Evolutionary conservation across 2,113 vertebrate genomes (phyloP).

Genomic region (Nothoprocta perdicaria): DNA sequence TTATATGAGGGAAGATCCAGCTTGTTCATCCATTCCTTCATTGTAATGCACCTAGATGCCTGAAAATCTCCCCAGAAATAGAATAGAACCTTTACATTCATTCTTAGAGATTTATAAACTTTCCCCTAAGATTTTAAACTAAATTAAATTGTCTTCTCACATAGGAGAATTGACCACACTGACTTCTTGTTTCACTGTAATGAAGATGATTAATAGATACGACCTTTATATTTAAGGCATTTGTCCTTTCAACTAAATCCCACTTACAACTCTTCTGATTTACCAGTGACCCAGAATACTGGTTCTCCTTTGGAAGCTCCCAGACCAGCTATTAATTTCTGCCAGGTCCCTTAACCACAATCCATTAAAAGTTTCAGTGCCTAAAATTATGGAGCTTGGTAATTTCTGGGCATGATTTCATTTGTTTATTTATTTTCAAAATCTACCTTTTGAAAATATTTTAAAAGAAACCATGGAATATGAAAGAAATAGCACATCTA

Average conservation of each 20-base stretch:
- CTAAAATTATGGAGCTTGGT: not conserved
- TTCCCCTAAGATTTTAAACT: conserved; percentile 7
- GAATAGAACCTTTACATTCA: not conserved
- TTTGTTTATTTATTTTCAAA: conserved; percentile 14
- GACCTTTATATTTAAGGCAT: not conserved
- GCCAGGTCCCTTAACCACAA: not conserved
- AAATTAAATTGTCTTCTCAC: not conserved
- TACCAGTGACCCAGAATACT: not conserved
- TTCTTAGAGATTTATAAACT: not conserved
- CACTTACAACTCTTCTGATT: not conserved
- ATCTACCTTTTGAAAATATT: conserved; percentile 34
- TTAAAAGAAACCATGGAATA: not conserved
- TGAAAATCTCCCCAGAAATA: not conserved
- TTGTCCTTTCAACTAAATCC: not conserved
- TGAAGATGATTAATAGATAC: not conserved
- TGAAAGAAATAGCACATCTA: not conserved
- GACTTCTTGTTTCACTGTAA: not conserved
- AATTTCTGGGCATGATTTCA: conserved; percentile 43
- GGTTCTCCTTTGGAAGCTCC: not conserved
- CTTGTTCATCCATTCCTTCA: not conserved
- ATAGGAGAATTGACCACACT: not conserved
- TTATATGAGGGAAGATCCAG: not conserved
- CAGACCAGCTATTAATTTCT: not conserved
- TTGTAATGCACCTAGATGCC: not conserved
- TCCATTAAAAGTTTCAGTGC: not conserved